phyloP scores from a whole-genome alignment of 2,888 invertebrate species.

The Erannis defoliaria region DNA sequence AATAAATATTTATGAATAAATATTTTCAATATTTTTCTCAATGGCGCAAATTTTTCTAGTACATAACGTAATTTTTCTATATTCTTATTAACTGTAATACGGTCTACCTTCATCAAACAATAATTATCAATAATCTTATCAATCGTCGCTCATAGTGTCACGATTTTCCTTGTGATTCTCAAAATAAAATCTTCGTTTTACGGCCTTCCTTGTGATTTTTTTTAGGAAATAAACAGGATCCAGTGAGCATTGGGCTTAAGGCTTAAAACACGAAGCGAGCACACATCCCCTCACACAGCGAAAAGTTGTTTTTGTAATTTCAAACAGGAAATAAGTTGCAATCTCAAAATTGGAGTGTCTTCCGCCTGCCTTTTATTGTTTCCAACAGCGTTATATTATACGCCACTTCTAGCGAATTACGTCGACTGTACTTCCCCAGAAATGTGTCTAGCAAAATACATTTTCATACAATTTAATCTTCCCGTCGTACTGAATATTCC shows the following conservation, averaged over 20 bases:
- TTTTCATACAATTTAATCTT: conserved; percentile 43
- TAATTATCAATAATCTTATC: too few relatives aligned
- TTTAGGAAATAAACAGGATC: background rate
- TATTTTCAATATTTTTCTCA: too few relatives aligned
- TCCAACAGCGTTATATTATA: conserved; percentile 28
- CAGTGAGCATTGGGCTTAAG: background rate
- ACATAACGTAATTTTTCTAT: too few relatives aligned
- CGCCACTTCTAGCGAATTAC: conserved; percentile 40
- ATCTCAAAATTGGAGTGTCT: conserved; percentile 48
- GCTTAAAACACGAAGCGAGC: conserved; percentile 18
- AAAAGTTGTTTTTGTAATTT: conserved; percentile 53
- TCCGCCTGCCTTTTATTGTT: conserved; percentile 33
- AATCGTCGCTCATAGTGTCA: too few relatives aligned
- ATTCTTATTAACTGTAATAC: too few relatives aligned
- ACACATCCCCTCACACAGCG: conserved; percentile 27
- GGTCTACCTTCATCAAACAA: too few relatives aligned
- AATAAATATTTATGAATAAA: background rate
- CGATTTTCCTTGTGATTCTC: background rate
- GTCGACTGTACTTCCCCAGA: conserved; percentile 32
- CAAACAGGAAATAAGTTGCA: conserved; percentile 42
- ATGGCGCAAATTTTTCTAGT: too few relatives aligned
- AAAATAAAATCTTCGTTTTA: too few relatives aligned
- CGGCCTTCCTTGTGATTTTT: background rate
- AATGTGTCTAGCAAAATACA: conserved; percentile 37
- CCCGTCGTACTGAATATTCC: conserved; percentile 37